Base-by-base conservation (phyloP, 2,888 invertebrate genomes). In the Caenorhabditis uteleia region DNA sequence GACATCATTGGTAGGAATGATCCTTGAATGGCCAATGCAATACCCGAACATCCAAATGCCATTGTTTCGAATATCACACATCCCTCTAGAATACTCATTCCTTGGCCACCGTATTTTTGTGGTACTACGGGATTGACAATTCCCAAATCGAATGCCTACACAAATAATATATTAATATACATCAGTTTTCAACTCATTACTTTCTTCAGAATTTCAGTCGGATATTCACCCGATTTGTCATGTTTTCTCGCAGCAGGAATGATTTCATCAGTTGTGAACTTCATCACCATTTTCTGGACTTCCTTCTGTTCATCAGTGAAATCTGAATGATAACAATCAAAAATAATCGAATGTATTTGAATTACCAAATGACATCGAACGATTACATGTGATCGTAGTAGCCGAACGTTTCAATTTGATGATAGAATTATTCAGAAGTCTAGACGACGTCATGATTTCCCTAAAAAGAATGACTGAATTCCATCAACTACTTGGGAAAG, bases 151-250 rank as follows among this genome's bases (percentile, higher is more conserved):
- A 20, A 39, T 5, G 23, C 21, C 39, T 39, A 21, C 18, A 20
- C 8, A 23, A 39, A 20, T n/a, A 36, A 6, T 36, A 10, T n/a
- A 10, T 36, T 36, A 12, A 6, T 12, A 29, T 29, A 29, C 12
- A 29, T 29, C 29, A 29, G 12, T 29, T 29, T 6, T 29, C 12
- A 8, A 8, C 12, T 29, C 6, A 29, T 29, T 29, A 40, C 40
- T 16, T 40, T 40, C 6, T 20, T 8, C 23, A 40, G 14, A 40
- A 43, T 2, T 3, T 43, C 42, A 7, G 23, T 14, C 16, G 45
- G 45, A 45, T 26, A 45, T 23, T 45, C 45, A 14, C 45, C 45
- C 20, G 33, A 21, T 23, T 33, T 21, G 26, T 45, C 45, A 33
- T 33, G 21, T 45, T 45, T 45, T 20, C n/a, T 29, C 26, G 25